Percentiles rank a stretch among this genome's conserved stretches.
These are phyloP conservation scores for Neomorphus geoffroyi DNA, from an alignment of 2,797 vertebrate species.

Conservation along the genomic window DNA sequence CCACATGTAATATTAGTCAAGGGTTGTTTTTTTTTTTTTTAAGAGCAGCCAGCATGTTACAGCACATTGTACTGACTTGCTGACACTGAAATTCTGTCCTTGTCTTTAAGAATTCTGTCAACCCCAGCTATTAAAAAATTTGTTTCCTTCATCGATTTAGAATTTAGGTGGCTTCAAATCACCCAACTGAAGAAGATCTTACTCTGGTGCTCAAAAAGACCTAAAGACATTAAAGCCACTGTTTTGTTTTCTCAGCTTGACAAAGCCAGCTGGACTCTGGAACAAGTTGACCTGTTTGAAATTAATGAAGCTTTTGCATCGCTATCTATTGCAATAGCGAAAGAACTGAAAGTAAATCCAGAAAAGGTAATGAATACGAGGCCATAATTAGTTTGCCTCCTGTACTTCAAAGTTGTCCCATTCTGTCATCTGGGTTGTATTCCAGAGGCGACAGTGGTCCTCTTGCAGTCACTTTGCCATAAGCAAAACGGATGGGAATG, in stretches of 20 bases:
- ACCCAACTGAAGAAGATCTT: not conserved
- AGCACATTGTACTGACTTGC: not conserved
- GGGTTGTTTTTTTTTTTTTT: not conserved
- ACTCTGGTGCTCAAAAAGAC: not conserved
- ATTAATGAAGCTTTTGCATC: constrained; percentile 96
- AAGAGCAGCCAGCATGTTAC: not conserved
- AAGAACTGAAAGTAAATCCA: constrained; percentile 86
- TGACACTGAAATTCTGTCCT: not conserved
- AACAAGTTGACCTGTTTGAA: constrained; percentile 92
- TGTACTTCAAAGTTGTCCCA: not conserved
- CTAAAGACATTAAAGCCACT: too few relatives aligned
- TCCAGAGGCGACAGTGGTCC: not conserved
- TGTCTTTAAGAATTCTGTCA: not conserved
- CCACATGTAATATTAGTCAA: not conserved
- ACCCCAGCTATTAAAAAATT: not conserved
- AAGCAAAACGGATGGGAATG: not conserved
- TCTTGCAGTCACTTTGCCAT: fast-evolving
- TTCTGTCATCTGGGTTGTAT: not conserved
- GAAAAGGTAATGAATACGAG: constrained; percentile 83
- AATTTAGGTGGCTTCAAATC: not conserved
- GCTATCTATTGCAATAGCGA: constrained; percentile 83
- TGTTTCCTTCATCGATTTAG: not conserved
- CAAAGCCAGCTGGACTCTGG: constrained; percentile 90
- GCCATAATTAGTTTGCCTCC: not conserved
- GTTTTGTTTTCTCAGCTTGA: constrained; percentile 77